Percentiles rank a stretch among this genome's conserved stretches.
Conservation (phyloP, 2,888 invertebrate species). For the Euzetes globulus region DNA sequence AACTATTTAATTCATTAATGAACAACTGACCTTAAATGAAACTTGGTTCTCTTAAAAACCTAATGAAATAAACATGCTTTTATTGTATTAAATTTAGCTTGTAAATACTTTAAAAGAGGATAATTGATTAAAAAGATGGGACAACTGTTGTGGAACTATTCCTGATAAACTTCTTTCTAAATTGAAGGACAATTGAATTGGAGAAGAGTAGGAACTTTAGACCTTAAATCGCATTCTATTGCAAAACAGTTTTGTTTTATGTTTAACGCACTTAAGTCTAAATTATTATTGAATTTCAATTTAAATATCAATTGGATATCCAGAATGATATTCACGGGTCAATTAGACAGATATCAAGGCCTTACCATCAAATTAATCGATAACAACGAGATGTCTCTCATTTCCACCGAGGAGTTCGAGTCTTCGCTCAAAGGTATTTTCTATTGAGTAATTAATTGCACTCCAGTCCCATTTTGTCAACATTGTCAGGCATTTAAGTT, state of each 20-base stretch:
- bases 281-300: constrained; percentile 34
- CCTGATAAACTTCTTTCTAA: too few relatives aligned
- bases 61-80: too few relatives aligned
- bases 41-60: too few relatives aligned
- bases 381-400: not conserved
- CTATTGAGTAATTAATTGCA: not conserved
- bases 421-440: not conserved
- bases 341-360: constrained; percentile 3
- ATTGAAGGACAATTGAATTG: too few relatives aligned
- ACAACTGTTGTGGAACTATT: too few relatives aligned
- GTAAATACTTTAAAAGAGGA: too few relatives aligned
- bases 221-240: not conserved
- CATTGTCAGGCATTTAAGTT: not conserved
- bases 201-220: too few relatives aligned
- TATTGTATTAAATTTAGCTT: too few relatives aligned
- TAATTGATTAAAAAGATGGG: too few relatives aligned
- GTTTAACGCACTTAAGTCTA: not conserved
- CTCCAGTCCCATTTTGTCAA: not conserved
- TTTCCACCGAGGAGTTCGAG: not conserved
- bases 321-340: constrained; percentile 17
- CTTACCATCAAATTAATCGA: not conserved
- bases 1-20: too few relatives aligned
- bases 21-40: too few relatives aligned
- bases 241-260: too few relatives aligned
- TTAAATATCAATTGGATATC: not conserved